Percentiles rank a stretch among this genome's conserved stretches.
Evolutionary conservation across 2,113 vertebrate genomes (phyloP).

Genomic region (Chinchilla lanigera): DNA sequence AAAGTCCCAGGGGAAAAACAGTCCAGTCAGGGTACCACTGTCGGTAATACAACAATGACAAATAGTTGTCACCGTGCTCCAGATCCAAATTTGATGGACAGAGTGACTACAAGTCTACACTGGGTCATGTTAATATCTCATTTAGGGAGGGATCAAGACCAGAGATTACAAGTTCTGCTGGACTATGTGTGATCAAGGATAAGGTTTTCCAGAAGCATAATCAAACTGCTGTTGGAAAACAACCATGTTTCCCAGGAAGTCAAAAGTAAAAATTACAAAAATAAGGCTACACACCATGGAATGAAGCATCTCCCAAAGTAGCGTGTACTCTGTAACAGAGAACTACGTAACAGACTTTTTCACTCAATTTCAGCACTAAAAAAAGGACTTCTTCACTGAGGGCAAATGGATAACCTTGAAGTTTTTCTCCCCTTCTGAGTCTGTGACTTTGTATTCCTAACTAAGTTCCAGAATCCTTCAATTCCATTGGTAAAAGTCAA

Average conservation of each 20-base stretch:
- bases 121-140: neutral
- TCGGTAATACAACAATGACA: neutral
- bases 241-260: neutral
- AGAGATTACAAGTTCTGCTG: neutral
- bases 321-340: neutral
- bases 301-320: neutral
- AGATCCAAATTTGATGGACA: neutral
- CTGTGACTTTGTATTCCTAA: conserved; percentile 3
- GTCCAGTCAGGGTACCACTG: neutral
- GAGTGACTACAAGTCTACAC: neutral
- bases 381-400: neutral
- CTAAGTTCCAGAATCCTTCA: conserved; percentile 10
- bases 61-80: neutral
- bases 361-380: neutral
- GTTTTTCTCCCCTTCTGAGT: neutral
- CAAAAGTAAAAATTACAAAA: neutral
- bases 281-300: neutral
- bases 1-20: neutral
- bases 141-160: neutral
- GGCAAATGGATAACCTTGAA: neutral
- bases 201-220: neutral
- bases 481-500: neutral
- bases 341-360: neutral
- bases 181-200: neutral
- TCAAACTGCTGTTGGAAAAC: conserved; percentile 17